A percentile compares a stretch with the other conserved stretches of the same genome.
These are phyloP conservation scores for Brachionus paranguensis DNA, from an alignment of 1,140 invertebrate genomes.

Conservation along the genomic window DNA sequence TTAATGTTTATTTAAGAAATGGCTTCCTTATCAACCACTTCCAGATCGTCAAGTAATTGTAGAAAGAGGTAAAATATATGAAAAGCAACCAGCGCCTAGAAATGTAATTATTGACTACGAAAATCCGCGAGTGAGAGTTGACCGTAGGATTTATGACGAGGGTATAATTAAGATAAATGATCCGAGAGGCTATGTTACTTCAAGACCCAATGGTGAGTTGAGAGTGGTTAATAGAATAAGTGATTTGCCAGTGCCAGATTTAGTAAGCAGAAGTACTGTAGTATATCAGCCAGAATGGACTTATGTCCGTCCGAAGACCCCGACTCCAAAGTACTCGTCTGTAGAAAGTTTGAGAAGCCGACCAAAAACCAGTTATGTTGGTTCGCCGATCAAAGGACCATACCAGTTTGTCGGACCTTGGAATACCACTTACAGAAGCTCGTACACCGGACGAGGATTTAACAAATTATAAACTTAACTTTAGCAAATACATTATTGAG, in stretches of 20 bases:
- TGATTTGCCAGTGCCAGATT: constrained; percentile 24
- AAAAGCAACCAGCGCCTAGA: constrained; percentile 33
- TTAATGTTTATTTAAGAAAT: constrained; percentile 18
- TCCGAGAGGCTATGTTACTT: background rate
- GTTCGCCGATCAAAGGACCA: background rate
- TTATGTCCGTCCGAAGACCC: constrained; percentile 14
- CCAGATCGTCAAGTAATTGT: constrained; percentile 34
- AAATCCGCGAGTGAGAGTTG: background rate
- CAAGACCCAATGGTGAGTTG: constrained; percentile 20
- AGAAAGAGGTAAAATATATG: constrained; percentile 29
- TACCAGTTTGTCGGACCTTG: background rate
- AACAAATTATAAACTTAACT: background rate
- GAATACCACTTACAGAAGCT: constrained; percentile 36
- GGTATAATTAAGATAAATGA: constrained; percentile 33
- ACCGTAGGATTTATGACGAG: background rate
- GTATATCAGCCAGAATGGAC: constrained; percentile 22
- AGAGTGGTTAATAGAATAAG: constrained; percentile 18
- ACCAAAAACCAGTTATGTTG: constrained; percentile 6
- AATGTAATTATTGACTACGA: constrained; percentile 37
- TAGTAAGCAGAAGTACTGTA: background rate
- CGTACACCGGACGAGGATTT: constrained; percentile 17
- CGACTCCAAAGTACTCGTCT: background rate
- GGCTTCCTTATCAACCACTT: constrained; percentile 22
- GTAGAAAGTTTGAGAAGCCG: background rate
- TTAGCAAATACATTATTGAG: background rate